Base-by-base conservation (phyloP, 1,140 invertebrate genomes). In the Araneus ventricosus region DNA sequence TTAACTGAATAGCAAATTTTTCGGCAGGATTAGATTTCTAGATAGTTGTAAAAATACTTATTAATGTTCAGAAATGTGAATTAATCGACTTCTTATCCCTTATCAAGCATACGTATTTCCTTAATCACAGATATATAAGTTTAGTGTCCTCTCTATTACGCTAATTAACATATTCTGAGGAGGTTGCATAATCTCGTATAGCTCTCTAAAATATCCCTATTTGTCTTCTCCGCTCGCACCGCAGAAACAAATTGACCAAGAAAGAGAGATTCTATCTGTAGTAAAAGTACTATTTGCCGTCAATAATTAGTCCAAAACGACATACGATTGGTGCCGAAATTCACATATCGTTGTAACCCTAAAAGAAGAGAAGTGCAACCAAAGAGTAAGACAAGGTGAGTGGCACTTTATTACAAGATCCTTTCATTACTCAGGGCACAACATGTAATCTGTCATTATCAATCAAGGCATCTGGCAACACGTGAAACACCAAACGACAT, bases 391-490 rank as follows among this genome's bases (percentile, higher is more conserved):
- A 90, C 70, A 59, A 37, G 22, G 67, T 90, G 88, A 90, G 88
- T 90, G 88, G 88, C 88, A 90, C 70, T 90, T 90, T 90, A 90
- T 90, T 90, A 90, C 88, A 79, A 90, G 88, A 80, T 90, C 63
- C 88, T 90, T 90, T 90, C 88, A 90, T 90, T 90, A 90, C 88
- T 90, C 88, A 45, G 70, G 88, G 67, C 70, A 90, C 88, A 90
- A 90, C 88, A 90, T 90, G 70, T 90, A 90, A 90, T 90, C 88
- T 90, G 88, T 90, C 88, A 90, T 90, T 90, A 90, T 90, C 88
- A 90, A 90, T 90, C 88, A 90, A 90, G 70, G 88, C 39, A 90
- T 90, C 88, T 90, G 88, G 88, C 88, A 90, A 90, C 67, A 80
- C 88, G 70, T 57, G 88, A 79, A 79, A 80, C 86, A 67, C 57